Evolutionary conservation across 2,797 vertebrate genomes (phyloP), one percentile per base, ranked within the genome.

Genomic region (Tragelaphus eurycerus): DNA sequence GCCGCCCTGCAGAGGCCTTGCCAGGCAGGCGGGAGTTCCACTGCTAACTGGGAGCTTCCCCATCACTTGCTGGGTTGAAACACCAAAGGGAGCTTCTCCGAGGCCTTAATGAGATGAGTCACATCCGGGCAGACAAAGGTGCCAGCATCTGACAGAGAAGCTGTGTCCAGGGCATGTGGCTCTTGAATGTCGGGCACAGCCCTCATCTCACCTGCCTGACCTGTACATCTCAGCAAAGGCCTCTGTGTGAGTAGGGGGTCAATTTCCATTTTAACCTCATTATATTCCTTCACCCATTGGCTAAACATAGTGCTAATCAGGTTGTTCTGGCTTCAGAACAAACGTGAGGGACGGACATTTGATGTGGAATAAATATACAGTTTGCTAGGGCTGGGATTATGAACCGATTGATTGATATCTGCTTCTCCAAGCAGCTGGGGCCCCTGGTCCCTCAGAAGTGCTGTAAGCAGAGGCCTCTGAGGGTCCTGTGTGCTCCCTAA

Each of bases 241-340:
- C 95, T 89, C 96, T 50, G 0, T 50, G 0, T 71, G 50, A 97
- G 21, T 38, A 71, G 19, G 67, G 87, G 57, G 96, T 98, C 93
- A n/a, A 57, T 96, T 98, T 95, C 90, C 94, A 78, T 98, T 96
- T 95, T 97, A 97, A 98, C 97, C 98, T 98, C 98, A 98, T 98
- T 97, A 98, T 62, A 50, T 93, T 91, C 55, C 96, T 86, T 85
- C 83, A 98, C 97, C 98, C 85, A 55, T 52, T 92, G 96, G 97
- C 95, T 50, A 96, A 98, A 96, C 96, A 76, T 64, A 87, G 96
- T 86, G 95, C 97, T 97, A 96, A 98, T 97, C 90, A 93, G 96
- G 96, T 97, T 91, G n/a, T 95, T 94, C 38, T 8, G 89, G 97
- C 98, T 31, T 50, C 95, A 86, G 96, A 59, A 95, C 96, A 96